phyloP scores from a whole-genome alignment of 2,113 vertebrate species.

The Nesoenas mayeri region DNA sequence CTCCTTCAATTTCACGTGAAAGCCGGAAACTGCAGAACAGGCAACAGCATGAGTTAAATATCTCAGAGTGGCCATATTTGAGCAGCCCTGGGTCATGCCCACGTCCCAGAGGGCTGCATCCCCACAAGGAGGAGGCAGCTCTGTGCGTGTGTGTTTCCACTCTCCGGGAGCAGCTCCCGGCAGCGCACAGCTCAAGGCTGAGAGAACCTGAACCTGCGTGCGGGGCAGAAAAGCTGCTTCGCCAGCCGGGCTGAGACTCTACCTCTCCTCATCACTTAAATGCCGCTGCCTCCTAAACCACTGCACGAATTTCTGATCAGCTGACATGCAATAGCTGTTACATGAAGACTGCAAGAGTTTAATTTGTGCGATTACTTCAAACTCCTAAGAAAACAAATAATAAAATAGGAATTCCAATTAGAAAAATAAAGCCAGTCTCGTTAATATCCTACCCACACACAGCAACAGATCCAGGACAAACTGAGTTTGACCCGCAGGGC shows the following conservation, averaged over 20 bases:
- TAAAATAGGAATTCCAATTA: not conserved
- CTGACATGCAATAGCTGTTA: no score
- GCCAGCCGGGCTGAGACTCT: no score
- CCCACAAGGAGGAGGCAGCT: no score
- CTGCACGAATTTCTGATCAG: no score
- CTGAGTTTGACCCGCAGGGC: not conserved
- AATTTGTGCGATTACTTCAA: constrained; percentile 95
- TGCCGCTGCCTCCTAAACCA: no score
- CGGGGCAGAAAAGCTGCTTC: no score
- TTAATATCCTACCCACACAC: not conserved
- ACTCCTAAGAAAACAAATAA: constrained; percentile 80
- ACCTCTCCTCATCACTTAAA: no score
- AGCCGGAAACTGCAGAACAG: constrained; percentile 80
- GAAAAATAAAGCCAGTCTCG: not conserved
- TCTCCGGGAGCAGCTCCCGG: no score
- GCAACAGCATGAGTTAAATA: not conserved
- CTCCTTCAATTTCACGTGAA: constrained; percentile 86
- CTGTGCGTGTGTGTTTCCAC: no score
- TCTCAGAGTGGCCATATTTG: not conserved
- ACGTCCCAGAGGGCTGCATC: not conserved
- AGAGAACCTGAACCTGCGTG: no score
- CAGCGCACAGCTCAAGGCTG: no score
- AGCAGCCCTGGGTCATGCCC: not conserved
- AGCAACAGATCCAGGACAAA: not conserved
- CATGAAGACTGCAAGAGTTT: constrained; percentile 57